Evolutionary conservation across 2,888 invertebrate genomes (phyloP).

Genomic region (Ferrisia virgata): DNA sequence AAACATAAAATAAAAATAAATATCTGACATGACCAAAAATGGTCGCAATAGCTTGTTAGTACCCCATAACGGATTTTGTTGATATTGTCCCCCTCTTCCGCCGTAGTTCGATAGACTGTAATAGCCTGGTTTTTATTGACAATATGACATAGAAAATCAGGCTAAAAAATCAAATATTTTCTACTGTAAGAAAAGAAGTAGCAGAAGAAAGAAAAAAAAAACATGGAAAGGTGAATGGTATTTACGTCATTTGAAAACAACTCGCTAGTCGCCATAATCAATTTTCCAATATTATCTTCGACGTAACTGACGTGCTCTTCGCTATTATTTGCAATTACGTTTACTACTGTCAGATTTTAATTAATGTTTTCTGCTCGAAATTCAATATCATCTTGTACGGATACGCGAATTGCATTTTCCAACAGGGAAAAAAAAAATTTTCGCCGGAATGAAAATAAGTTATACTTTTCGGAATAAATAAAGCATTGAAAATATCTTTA

Average conservation of each 20-base stretch:
- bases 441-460: neutral
- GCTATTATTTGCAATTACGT: constrained; percentile 9
- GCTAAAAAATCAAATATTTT: constrained; percentile 6
- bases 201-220: neutral
- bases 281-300: constrained; percentile 21
- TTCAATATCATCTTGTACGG: neutral
- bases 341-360: constrained; percentile 23
- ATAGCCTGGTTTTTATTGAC: too few relatives aligned
- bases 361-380: constrained; percentile 16
- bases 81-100: too few relatives aligned
- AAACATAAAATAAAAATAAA: too few relatives aligned
- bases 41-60: too few relatives aligned
- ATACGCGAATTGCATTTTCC: neutral
- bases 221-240: neutral
- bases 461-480: neutral
- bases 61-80: too few relatives aligned
- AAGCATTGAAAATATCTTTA: neutral
- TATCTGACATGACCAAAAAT: too few relatives aligned
- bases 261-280: neutral
- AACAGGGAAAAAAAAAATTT: neutral
- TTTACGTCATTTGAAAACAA: constrained; percentile 26
- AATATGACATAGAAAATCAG: too few relatives aligned
- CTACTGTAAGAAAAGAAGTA: neutral
- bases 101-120: too few relatives aligned
- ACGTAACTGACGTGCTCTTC: neutral